Conservation (phyloP, 2,113 vertebrate species). For the Salvelinus alpinus region DNA sequence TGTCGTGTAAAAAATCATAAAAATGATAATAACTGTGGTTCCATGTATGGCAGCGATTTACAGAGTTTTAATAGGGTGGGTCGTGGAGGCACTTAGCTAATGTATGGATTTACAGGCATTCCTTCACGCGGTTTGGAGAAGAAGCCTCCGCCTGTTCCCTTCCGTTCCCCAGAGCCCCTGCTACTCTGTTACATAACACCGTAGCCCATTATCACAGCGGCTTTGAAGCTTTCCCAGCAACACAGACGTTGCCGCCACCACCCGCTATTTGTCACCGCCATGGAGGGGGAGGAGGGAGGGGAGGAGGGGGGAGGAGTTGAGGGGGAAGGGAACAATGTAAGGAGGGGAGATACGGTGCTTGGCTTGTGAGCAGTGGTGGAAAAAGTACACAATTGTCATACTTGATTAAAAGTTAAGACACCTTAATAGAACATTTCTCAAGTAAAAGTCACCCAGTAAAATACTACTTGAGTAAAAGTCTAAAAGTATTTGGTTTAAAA, state of each 20-base stretch:
- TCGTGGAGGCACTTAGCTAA: conserved; percentile 26
- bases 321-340: too few relatives aligned
- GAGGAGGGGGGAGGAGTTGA: not conserved
- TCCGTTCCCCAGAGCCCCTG: conserved; percentile 6
- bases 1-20: conserved; percentile 9
- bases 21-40: conserved; percentile 20
- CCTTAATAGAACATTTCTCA: too few relatives aligned
- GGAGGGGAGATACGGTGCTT: too few relatives aligned
- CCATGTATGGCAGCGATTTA: conserved; percentile 27
- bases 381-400: too few relatives aligned
- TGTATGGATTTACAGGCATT: conserved; percentile 57
- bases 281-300: not conserved
- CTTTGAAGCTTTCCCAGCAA: conserved; percentile 45
- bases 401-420: too few relatives aligned
- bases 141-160: conserved; percentile 47
- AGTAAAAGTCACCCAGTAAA: too few relatives aligned
- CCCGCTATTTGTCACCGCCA: conserved; percentile 6
- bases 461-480: too few relatives aligned
- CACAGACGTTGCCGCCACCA: conserved; percentile 8
- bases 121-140: conserved; percentile 49
- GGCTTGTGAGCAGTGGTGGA: not conserved
- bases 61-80: conserved; percentile 31
- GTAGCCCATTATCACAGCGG: conserved; percentile 51
- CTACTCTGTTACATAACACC: conserved; percentile 52
- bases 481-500: too few relatives aligned